Evolutionary conservation across 2,888 invertebrate genomes (phyloP).

Genomic region (Drosophila rubida): DNA sequence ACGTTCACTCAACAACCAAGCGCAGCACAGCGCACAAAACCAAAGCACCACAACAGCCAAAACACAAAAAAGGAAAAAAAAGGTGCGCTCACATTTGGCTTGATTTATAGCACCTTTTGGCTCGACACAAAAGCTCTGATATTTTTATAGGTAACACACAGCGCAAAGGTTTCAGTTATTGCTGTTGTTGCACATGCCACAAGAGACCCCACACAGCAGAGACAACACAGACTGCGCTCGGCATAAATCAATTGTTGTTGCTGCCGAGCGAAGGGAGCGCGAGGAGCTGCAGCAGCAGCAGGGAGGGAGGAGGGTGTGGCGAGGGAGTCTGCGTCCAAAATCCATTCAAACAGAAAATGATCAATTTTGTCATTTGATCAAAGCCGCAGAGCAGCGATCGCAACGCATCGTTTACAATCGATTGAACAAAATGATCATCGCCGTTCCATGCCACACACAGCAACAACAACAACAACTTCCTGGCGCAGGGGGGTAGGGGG

Average conservation of each 20-base stretch:
- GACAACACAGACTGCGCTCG: conserved; percentile 33
- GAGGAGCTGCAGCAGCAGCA: not conserved
- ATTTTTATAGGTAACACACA: conserved; percentile 71
- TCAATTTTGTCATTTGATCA: conserved; percentile 81
- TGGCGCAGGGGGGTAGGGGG: conserved; percentile 2
- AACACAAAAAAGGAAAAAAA: conserved; percentile 27
- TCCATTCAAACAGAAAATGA: conserved; percentile 81
- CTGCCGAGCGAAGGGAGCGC: conserved; percentile 1
- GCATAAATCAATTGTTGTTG: conserved; percentile 78
- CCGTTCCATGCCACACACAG: conserved; percentile 47
- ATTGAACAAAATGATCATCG: conserved; percentile 77
- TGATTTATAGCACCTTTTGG: conserved; percentile 78
- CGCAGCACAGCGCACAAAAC: conserved; percentile 4
- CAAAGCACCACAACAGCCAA: conserved; percentile 20
- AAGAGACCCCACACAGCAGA: conserved; percentile 66
- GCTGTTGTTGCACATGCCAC: conserved; percentile 73
- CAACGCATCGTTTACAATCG: conserved; percentile 80
- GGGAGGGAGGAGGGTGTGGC: not conserved
- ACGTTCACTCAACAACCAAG: conserved; percentile 38
- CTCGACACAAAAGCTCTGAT: conserved; percentile 74
- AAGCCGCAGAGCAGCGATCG: conserved; percentile 79
- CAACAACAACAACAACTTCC: conserved; percentile 52
- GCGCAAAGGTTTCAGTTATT: conserved; percentile 24
- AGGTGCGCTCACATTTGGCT: conserved; percentile 74
- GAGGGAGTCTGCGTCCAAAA: conserved; percentile 50